phyloP scores from a whole-genome alignment of 2,113 vertebrate genomes.

The Marmota flaviventris region DNA sequence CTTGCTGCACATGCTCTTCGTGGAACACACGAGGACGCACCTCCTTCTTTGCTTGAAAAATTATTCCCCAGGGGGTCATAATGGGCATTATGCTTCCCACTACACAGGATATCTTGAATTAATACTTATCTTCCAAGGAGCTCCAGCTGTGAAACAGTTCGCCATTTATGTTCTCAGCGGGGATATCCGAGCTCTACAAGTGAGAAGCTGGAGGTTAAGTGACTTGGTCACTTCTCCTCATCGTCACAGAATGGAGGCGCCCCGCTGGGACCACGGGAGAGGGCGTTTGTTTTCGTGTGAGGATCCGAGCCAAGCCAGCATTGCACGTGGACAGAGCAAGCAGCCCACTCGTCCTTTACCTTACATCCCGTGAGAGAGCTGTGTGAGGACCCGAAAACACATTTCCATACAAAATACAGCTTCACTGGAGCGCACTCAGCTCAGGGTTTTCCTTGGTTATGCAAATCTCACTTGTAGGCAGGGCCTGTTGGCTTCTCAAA shows the following conservation, averaged over 20 bases:
- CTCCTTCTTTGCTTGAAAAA: neutral
- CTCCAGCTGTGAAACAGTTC: neutral
- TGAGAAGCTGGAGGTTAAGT: neutral
- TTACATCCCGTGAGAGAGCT: neutral
- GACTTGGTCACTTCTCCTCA: neutral
- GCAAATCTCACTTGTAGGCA: neutral
- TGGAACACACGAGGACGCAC: neutral
- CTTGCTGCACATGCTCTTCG: neutral
- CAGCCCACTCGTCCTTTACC: accelerated
- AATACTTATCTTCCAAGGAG: neutral
- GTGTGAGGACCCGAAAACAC: too few relatives aligned
- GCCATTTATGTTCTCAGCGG: neutral
- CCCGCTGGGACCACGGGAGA: accelerated
- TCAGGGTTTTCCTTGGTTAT: neutral
- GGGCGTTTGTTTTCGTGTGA: too few relatives aligned
- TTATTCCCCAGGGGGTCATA: neutral
- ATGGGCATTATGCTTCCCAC: neutral
- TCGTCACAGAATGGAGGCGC: neutral
- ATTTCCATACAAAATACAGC: neutral
- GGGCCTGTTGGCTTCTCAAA: neutral
- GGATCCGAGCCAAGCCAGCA: accelerated
- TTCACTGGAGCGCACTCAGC: neutral
- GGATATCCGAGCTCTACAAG: neutral
- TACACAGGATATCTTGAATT: neutral
- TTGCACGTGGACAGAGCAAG: neutral